Base-by-base conservation (phyloP, 2,888 invertebrate genomes). In the Athalia circularis region DNA sequence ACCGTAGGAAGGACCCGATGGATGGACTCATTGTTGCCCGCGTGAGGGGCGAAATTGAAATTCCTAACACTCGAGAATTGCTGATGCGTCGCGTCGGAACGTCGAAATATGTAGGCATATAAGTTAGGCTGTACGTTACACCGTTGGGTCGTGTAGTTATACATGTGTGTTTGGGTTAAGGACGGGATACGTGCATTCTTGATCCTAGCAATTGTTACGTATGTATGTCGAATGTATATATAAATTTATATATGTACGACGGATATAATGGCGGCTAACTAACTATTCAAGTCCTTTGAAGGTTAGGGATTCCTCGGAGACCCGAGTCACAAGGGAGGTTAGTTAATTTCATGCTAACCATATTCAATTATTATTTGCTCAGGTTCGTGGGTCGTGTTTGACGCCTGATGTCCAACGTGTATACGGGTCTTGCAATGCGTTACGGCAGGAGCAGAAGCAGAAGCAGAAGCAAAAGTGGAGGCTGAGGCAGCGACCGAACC, bases 281-380 rank as follows among this genome's bases (percentile, higher is more conserved):
- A 72, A 72, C 72, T 72, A 72, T 72, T 72, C 72, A 72, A 59
- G 72, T 72, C 72, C 72, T 72, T 72, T 72, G 72, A 72, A 72
- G 59, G 72, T n/a, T 59, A 11, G 57, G 72, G 72, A 72, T 72
- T 72, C 72, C 72, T 57, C 72, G 13, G 72, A 57, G 72, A 54
- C 70, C 70, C 11, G 3, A 6, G n/a, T 47, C 67, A 59, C 29
- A 72, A 59, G 72, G 72, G 59, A 72, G 72, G 72, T 72, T 72
- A 59, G 72, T 72, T 72, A 72, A 72, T 72, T 72, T 72, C 72
- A 72, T 72, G 72, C 72, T 72, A 72, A 72, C 72, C 72, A 72
- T 72, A 72, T 72, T 72, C 72, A 72, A 72, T 72, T 72, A 72
- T 72, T 72, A 72, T 72, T 72, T 72, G 72, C 72, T 72, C 72